Conservation (phyloP, 2,113 vertebrate species). For the Hyperopisus bebe region DNA sequence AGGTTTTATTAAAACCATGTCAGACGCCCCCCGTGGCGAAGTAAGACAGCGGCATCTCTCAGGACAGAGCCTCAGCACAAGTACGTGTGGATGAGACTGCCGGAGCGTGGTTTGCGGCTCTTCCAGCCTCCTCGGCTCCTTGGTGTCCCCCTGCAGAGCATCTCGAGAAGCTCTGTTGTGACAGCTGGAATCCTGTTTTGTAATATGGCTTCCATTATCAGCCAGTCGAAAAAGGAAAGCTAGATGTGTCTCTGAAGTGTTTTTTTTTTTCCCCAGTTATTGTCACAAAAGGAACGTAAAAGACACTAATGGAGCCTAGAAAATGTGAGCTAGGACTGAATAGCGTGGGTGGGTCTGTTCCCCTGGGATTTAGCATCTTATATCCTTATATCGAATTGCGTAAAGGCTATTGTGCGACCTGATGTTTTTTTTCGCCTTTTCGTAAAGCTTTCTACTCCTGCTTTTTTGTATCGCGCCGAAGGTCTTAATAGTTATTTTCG, state of each 20-base stretch:
- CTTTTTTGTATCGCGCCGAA: constrained; percentile 2
- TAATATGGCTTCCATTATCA: constrained; percentile 3
- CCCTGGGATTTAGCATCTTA: background rate
- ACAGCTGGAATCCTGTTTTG: constrained; percentile 11
- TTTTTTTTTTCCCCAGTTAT: background rate
- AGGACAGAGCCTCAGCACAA: background rate
- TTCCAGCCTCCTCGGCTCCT: background rate
- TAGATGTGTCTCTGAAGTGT: background rate
- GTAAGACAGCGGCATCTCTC: background rate
- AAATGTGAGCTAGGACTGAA: background rate
- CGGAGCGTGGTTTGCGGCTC: background rate
- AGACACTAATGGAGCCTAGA: constrained; percentile 15
- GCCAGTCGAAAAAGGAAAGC: background rate
- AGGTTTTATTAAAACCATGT: constrained; percentile 13
- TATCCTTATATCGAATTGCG: background rate
- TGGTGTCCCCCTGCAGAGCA: background rate
- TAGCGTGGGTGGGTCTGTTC: background rate
- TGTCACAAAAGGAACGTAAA: background rate
- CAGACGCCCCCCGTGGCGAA: background rate
- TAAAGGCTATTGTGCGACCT: background rate
- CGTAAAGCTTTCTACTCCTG: background rate
- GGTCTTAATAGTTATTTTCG: constrained; percentile 10
- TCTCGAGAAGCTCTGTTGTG: background rate
- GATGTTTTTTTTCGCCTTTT: background rate
- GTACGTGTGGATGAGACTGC: background rate